Evolutionary conservation across 2,888 invertebrate species (phyloP).

Genomic region (Ophion ventricosus): DNA sequence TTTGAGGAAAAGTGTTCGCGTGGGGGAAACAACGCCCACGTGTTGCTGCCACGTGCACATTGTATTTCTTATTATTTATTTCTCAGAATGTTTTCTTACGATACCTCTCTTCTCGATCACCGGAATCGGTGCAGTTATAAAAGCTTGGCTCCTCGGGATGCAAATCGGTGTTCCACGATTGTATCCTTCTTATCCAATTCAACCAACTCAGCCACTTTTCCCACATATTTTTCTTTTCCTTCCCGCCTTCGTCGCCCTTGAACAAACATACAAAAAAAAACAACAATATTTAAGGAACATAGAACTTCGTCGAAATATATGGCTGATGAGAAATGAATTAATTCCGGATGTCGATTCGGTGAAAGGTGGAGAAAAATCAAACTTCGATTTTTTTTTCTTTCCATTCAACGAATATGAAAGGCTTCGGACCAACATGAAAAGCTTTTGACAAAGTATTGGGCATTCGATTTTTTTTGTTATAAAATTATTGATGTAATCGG

Average conservation of each 20-base stretch:
- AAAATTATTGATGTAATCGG: too few relatives aligned
- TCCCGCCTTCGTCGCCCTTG: conserved; percentile 87
- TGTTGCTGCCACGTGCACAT: neutral
- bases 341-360: neutral
- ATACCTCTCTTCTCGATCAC: conserved; percentile 92
- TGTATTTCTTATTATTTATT: conserved; percentile 18
- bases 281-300: neutral
- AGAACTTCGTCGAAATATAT: neutral
- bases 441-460: too few relatives aligned
- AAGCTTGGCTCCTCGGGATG: conserved; percentile 90
- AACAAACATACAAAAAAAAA: neutral
- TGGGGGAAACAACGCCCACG: neutral
- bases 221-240: conserved; percentile 83
- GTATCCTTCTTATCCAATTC: conserved; percentile 85
- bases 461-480: too few relatives aligned
- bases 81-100: neutral
- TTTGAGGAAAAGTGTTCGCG: neutral
- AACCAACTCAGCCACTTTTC: conserved; percentile 80
- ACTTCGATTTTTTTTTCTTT: neutral
- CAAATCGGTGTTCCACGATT: conserved; percentile 86
- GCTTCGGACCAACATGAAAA: too few relatives aligned
- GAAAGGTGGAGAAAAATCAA: neutral
- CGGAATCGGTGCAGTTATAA: conserved; percentile 88
- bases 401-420: too few relatives aligned
- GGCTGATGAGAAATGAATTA: neutral